Evolutionary conservation across 2,888 invertebrate genomes (phyloP).

Genomic region (Caenorhabditis sp.): DNA sequence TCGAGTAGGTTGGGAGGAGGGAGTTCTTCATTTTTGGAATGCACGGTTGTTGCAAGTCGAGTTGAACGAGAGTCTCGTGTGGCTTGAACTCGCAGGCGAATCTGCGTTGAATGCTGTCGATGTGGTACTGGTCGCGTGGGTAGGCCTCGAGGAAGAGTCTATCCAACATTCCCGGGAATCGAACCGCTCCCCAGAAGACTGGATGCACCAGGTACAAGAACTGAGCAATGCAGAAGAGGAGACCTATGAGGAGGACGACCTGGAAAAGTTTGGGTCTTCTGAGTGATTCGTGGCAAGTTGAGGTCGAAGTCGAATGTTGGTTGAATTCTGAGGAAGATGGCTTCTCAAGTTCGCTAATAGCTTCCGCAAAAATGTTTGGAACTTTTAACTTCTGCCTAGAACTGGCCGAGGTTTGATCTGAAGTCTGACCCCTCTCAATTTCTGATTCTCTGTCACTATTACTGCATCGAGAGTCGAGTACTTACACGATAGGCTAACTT

Average conservation of each 20-base stretch:
- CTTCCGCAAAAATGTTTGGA: no score
- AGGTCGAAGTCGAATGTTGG: no score
- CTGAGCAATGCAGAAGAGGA: slow-evolving; percentile 78
- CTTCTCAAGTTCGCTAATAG: no score
- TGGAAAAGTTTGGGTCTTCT: slow-evolving; percentile 26
- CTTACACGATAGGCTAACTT: slow-evolving; percentile 74
- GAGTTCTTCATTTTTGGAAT: slow-evolving; percentile 81
- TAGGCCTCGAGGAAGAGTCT: slow-evolving; percentile 77
- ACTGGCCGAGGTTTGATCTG: no score
- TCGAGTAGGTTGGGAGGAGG: slow-evolving; percentile 78
- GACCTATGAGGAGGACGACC: slow-evolving; percentile 73
- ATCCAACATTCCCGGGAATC: slow-evolving; percentile 79
- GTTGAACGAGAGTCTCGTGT: slow-evolving; percentile 73
- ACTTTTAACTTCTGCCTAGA: no score
- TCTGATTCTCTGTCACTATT: no score
- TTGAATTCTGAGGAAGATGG: no score
- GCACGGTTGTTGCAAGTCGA: slow-evolving; percentile 77
- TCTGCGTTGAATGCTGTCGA: slow-evolving; percentile 70
- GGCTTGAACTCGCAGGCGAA: slow-evolving; percentile 77
- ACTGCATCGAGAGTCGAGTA: no score
- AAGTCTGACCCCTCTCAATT: no score
- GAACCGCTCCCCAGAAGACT: slow-evolving; percentile 76
- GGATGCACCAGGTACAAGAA: slow-evolving; percentile 79
- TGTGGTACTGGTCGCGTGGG: slow-evolving; percentile 76
- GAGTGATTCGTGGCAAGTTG: no score